Percentiles rank a stretch among this genome's conserved stretches.
Evolutionary conservation across 2,888 invertebrate species (phyloP).

Genomic region (Dorcus parallelipipedus): DNA sequence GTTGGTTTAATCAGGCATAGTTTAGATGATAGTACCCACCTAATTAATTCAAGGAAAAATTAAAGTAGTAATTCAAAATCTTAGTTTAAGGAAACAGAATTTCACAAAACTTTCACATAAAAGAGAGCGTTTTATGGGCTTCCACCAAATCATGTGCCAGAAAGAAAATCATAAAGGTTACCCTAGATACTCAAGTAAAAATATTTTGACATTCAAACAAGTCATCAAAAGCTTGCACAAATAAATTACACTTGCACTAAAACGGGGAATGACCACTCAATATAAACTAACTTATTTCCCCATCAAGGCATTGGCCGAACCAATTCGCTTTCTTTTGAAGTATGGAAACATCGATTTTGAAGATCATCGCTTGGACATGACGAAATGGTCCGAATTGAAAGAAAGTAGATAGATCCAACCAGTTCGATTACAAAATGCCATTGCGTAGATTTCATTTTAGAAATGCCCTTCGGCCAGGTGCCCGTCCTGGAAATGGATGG

Average conservation of each 20-base stretch:
- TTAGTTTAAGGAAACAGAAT: no score
- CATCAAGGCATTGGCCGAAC: slow-evolving; percentile 58
- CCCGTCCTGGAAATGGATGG: slow-evolving; percentile 64
- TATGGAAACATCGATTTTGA: slow-evolving; percentile 57
- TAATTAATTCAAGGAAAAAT: no score
- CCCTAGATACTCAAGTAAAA: no score
- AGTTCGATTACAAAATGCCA: neutral
- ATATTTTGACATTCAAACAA: neutral
- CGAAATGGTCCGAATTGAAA: slow-evolving; percentile 57
- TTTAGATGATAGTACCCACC: no score
- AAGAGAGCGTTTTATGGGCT: no score
- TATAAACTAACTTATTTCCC: slow-evolving; percentile 56
- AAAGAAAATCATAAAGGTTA: no score
- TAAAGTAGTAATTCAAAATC: no score
- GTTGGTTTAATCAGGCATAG: no score
- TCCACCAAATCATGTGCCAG: no score
- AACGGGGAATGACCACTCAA: slow-evolving; percentile 7
- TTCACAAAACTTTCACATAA: no score
- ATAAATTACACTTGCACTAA: no score
- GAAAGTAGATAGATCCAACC: slow-evolving; percentile 42
- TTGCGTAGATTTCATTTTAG: slow-evolving; percentile 9
- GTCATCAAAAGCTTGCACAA: neutral
- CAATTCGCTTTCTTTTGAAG: slow-evolving; percentile 56
- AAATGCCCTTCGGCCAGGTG: slow-evolving; percentile 62
- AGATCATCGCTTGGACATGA: slow-evolving; percentile 53